phyloP scores from a whole-genome alignment of 2,113 vertebrate genomes.

The Ochotona curzoniae region DNA sequence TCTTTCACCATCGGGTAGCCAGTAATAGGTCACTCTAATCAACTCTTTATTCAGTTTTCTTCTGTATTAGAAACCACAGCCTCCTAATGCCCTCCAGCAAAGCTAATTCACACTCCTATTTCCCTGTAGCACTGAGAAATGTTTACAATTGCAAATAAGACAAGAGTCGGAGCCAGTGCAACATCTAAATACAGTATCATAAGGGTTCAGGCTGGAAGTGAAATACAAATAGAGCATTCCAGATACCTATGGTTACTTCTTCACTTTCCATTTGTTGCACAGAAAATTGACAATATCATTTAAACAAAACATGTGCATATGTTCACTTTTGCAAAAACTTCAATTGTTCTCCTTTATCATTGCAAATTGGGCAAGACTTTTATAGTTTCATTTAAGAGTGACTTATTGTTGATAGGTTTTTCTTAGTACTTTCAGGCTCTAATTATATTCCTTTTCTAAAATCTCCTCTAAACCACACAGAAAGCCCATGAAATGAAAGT shows the following conservation, averaged over 20 bases:
- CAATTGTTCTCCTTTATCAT: conserved; percentile 82
- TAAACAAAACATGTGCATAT: conserved; percentile 70
- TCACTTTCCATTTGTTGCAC: conserved; percentile 54
- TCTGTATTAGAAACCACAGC: conserved; percentile 43
- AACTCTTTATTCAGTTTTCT: conserved; percentile 54
- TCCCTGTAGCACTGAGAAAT: neutral
- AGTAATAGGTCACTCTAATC: conserved; percentile 57
- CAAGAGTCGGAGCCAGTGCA: neutral
- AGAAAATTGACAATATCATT: conserved; percentile 69
- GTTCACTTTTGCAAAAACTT: conserved; percentile 75
- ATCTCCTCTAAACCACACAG: conserved; percentile 51
- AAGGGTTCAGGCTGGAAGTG: conserved; percentile 20
- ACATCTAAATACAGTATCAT: conserved; percentile 34
- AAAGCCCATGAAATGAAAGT: conserved; percentile 75
- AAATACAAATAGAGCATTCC: conserved; percentile 43
- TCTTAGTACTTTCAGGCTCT: conserved; percentile 75
- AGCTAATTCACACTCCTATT: neutral
- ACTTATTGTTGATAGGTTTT: conserved; percentile 72
- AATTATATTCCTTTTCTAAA: conserved; percentile 68
- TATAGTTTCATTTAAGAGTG: conserved; percentile 82
- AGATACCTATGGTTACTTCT: conserved; percentile 36
- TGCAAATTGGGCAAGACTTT: conserved; percentile 83
- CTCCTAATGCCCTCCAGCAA: neutral
- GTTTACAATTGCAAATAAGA: conserved; percentile 39
- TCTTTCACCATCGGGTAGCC: conserved; percentile 38